Evolutionary conservation across 2,797 vertebrate genomes (phyloP).

Genomic region (Chaunax sp.): DNA sequence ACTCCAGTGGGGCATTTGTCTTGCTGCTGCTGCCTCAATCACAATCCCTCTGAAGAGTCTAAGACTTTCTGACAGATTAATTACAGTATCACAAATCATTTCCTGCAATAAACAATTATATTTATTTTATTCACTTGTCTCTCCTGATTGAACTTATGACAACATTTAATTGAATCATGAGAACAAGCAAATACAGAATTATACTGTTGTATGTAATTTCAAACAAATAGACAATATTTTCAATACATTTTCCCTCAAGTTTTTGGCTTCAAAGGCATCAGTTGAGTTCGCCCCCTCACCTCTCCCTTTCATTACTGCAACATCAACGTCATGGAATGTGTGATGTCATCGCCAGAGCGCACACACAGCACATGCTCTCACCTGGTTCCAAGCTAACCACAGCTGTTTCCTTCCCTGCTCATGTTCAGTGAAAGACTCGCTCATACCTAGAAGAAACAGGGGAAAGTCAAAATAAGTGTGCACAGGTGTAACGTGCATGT

Average conservation of each 20-base stretch:
- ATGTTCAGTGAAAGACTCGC: constrained; percentile 65
- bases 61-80: no score
- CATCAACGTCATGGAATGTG: constrained; percentile 82
- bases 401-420: constrained; percentile 76
- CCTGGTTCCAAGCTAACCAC: constrained; percentile 86
- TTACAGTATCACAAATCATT: no score
- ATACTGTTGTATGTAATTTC: neutral
- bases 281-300: constrained; percentile 45
- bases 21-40: no score
- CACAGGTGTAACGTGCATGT: neutral
- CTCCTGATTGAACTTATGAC: no score
- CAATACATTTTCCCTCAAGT: constrained; percentile 14
- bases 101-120: no score
- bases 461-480: constrained; percentile 14
- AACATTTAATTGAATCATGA: neutral
- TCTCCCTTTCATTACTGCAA: constrained; percentile 53
- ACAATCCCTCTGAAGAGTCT: no score
- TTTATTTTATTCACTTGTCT: no score
- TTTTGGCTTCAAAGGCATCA: constrained; percentile 37
- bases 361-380: constrained; percentile 70
- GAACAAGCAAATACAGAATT: neutral
- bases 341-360: constrained; percentile 77
- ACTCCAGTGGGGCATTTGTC: no score
- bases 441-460: constrained; percentile 66
- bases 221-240: constrained; percentile 28